Evolutionary conservation across 2,797 vertebrate species (phyloP).

Genomic region (Margarornis squamiger): DNA sequence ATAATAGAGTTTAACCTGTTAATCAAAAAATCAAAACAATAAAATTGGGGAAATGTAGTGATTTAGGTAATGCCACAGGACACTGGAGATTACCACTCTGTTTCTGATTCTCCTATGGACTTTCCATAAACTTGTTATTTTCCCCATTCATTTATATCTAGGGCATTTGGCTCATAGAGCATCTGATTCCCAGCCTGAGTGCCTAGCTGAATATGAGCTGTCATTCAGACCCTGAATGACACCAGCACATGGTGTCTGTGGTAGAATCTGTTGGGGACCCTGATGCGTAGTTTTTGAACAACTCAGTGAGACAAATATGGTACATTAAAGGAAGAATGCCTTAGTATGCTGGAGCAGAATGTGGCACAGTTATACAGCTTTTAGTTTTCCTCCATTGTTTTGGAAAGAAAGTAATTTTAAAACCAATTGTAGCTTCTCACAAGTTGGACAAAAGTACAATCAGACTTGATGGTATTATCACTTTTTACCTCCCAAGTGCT

Average conservation of each 20-base stretch:
- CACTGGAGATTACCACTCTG: background rate
- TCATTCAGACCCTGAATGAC: background rate
- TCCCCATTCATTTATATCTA: background rate
- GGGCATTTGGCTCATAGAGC: too few relatives aligned
- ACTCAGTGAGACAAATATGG: background rate
- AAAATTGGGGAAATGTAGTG: background rate
- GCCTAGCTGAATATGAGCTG: background rate
- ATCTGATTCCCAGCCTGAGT: background rate
- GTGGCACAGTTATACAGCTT: background rate
- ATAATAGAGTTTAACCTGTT: background rate
- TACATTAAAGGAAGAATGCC: background rate
- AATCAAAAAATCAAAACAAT: background rate
- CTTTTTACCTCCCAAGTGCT: background rate
- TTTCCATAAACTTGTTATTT: background rate
- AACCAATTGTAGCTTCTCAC: background rate
- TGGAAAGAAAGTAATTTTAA: background rate
- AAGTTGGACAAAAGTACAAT: background rate
- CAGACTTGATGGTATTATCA: background rate
- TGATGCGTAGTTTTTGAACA: background rate
- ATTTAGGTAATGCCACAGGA: background rate
- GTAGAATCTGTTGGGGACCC: too few relatives aligned
- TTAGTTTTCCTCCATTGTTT: background rate
- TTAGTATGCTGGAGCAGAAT: background rate
- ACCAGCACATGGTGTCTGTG: rapidly evolving
- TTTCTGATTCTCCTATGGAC: background rate